Evolutionary conservation across 2,888 invertebrate species (phyloP).

Genomic region (Caenorhabditis zanzibari): DNA sequence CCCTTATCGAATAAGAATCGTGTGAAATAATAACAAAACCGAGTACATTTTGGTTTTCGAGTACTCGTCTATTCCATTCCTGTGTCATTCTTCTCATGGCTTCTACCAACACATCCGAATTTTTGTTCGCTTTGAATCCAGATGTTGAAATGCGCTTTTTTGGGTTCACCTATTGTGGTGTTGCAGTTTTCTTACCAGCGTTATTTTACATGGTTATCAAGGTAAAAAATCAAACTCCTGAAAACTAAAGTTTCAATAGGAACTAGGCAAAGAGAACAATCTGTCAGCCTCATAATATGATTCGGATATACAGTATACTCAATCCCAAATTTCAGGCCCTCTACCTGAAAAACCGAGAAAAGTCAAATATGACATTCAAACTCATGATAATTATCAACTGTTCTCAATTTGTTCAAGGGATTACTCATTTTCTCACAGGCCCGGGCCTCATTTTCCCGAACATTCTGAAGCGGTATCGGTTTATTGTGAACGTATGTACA

Average conservation of each 20-base stretch:
- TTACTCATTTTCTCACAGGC: slow-evolving; percentile 33
- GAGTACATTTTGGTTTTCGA: not conserved
- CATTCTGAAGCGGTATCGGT: not conserved
- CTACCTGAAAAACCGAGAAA: slow-evolving; percentile 4
- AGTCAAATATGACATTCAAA: slow-evolving; percentile 31
- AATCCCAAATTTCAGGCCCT: slow-evolving; percentile 24
- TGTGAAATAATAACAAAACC: not conserved
- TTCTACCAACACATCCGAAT: not conserved
- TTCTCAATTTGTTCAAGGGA: slow-evolving; percentile 21
- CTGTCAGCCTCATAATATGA: too few species aligned
- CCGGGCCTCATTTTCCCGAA: slow-evolving; percentile 36
- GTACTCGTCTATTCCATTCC: not conserved
- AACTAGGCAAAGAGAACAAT: too few species aligned
- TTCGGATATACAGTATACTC: not conserved
- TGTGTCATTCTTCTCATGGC: not conserved
- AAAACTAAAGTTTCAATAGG: too few species aligned
- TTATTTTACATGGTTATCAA: slow-evolving; percentile 11
- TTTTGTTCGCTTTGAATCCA: slow-evolving; percentile 11
- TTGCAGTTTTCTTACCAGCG: not conserved
- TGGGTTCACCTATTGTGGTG: slow-evolving; percentile 2
- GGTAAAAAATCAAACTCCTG: slow-evolving; percentile 1
- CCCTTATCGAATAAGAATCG: not conserved
- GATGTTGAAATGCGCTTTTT: slow-evolving; percentile 16
- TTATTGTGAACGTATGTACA: not conserved
- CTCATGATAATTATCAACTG: slow-evolving; percentile 41